These are phyloP conservation scores for Rhamnusium bicolor DNA, from an alignment of 2,888 invertebrate species.

Conservation along the genomic window DNA sequence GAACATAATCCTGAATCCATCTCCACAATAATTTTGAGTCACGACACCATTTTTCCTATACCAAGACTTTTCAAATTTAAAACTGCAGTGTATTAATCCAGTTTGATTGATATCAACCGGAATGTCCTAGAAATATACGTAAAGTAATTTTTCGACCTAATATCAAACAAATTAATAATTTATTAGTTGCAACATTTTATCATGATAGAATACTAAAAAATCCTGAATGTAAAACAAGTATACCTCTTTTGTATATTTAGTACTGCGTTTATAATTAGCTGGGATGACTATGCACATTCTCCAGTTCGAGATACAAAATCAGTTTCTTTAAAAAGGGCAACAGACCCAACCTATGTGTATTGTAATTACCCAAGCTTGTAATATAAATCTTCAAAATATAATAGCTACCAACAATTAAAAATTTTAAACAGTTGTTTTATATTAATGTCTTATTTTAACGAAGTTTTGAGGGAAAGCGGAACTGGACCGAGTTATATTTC, in stretches of 20 bases:
- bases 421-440: too few relatives aligned
- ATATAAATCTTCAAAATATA: conserved; percentile 26
- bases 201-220: conserved; percentile 16
- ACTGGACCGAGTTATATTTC: too few relatives aligned
- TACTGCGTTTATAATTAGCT: conserved; percentile 26
- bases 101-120: background rate
- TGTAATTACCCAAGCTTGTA: conserved; percentile 23
- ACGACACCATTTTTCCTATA: background rate
- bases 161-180: conserved; percentile 19
- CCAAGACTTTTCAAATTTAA: background rate
- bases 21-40: background rate
- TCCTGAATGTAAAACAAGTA: conserved; percentile 20
- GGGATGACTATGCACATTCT: conserved; percentile 25
- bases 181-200: conserved; percentile 14
- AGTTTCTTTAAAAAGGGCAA: conserved; percentile 29
- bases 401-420: background rate
- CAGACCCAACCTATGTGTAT: conserved; percentile 6
- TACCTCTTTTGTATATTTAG: conserved; percentile 24
- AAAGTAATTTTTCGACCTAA: conserved; percentile 25
- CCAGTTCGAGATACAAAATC: conserved; percentile 23
- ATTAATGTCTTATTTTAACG: too few relatives aligned
- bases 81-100: background rate
- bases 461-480: too few relatives aligned
- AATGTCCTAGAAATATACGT: conserved; percentile 7
- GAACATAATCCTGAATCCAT: background rate